Conservation (phyloP, 2,797 vertebrate genomes). For the Florisuga fusca region DNA sequence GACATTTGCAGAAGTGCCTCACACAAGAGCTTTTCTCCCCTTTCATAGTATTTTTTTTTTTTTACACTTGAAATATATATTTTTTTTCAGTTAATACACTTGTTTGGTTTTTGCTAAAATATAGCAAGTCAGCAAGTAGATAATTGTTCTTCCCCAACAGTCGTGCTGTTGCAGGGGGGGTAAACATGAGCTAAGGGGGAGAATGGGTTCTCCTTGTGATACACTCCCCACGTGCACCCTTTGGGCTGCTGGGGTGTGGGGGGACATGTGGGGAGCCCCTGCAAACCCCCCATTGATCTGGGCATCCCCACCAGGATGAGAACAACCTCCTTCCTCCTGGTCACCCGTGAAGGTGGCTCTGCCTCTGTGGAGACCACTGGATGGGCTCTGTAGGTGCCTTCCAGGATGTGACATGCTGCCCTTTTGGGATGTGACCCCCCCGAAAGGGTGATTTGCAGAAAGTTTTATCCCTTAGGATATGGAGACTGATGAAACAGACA, state of each 20-base stretch:
- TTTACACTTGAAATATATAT: slow-evolving; percentile 59
- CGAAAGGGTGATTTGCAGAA: not conserved
- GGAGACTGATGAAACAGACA: not conserved
- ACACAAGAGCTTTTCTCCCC: slow-evolving; percentile 44
- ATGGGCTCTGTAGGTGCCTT: not conserved
- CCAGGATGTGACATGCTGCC: not conserved
- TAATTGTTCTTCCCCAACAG: slow-evolving; percentile 44
- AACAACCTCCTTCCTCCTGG: not conserved
- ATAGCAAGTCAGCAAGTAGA: slow-evolving; percentile 79
- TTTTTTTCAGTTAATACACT: slow-evolving; percentile 62
- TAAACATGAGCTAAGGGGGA: not conserved
- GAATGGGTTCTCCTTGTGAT: not conserved
- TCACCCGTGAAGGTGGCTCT: not conserved
- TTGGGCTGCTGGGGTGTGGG: not conserved
- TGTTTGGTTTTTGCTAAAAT: slow-evolving; percentile 78
- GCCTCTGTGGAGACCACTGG: accelerated
- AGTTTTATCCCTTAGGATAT: not conserved
- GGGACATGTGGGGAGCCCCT: not conserved
- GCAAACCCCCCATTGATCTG: not conserved
- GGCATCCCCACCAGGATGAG: not conserved
- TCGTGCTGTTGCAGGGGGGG: not conserved
- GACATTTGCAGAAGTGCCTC: slow-evolving; percentile 67
- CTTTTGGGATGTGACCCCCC: not conserved
- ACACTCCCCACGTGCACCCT: not conserved
- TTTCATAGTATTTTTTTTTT: slow-evolving; percentile 21